Base-by-base conservation (phyloP, 2,797 vertebrate genomes). In the Darevskia nairensis region DNA sequence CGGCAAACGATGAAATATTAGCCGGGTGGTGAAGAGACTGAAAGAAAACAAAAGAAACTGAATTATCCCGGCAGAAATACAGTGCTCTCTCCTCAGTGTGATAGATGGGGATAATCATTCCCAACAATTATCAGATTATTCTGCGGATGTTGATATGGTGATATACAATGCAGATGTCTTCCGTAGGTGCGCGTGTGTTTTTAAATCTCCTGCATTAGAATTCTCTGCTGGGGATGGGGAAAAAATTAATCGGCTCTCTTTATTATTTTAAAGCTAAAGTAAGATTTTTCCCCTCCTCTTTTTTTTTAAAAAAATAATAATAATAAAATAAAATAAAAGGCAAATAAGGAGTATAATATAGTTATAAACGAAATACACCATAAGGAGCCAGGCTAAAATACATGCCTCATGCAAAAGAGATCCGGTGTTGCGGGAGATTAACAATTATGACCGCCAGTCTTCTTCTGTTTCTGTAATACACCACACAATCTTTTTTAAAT, bases 401-500 rank as follows among this genome's bases (percentile, higher is more conserved):
- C 71, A 95, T 90, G 88, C 95, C 93, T 95, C 80, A 87, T 94
- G 92, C 94, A 95, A 93, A 5, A 92, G 94, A 95, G 95, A 94
- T 94, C 92, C 83, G 92, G 95, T 95, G 94, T 96, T 97, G 96
- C 96, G 96, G 96, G 95, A 97, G 97, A 97, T 97, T 97, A 97
- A 97, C 96, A 97, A 97, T 97, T 97, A 97, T 93, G 96, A 97
- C 96, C 95, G 92, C 95, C 95, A 92, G 95, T 95, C 94, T 95
- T 97, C 96, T 96, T 96, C 96, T 96, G 96, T 96, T 97, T 97
- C 97, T 96, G 89, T 97, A 97, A 97, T 97, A 96, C 96, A 96
- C 96, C 96, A 97, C 96, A 97, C 97, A 97, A 97, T 97, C 97
- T 97, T 97, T 97, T 97, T 97, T 87, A 97, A 97, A 97, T 97